Evolutionary conservation across 1,140 invertebrate genomes (phyloP), one percentile per base, ranked within the genome.

Genomic region (Schmidtea mediterranea): DNA sequence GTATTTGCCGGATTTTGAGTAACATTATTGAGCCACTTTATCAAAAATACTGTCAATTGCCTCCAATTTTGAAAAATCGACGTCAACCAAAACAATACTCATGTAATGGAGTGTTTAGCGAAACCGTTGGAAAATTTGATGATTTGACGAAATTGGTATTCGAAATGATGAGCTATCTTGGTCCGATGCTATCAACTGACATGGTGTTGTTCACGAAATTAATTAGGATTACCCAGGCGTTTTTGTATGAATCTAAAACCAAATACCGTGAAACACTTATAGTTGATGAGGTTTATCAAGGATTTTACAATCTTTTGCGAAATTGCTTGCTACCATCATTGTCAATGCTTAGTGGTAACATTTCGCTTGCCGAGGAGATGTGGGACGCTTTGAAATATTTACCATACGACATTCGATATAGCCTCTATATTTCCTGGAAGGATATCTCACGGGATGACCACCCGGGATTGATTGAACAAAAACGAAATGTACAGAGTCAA

Each of bases 371-470:
- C 19, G 18, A 22, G 8, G 26, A 38, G 22, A 22, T 23, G 16
- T 26, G 9, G 0, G 16, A 36, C 48, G 23, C 51, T 24, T 48
- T 49, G 10, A 52, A n/a, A 51, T 50, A 53, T 49, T 45, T 58
- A 26, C 40, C 16, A 51, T 19, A 22, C 13, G 9, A 10, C 51
- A 57, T 47, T 54, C 73, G 82, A 49, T 92, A 89, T 60, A 76
- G 79, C 54, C 66, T 94, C 24, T 94, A 94, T 62, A 77, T 77
- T 1, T 73, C 80, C 45, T 95, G 87, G 87, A 92, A 92, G 60
- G 82, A 80, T 57, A 78, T 82, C 41, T 78, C 79, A 2, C 80
- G 80, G 49, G 67, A 73, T 26, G 65, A 76, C 36, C 80, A 90
- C 64, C 77, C 86, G 0, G 19, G 6, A 6, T 43, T 24, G 12